These are phyloP conservation scores for Dugesia japonica DNA, from an alignment of 2,888 invertebrate species.

Conservation along the genomic window DNA sequence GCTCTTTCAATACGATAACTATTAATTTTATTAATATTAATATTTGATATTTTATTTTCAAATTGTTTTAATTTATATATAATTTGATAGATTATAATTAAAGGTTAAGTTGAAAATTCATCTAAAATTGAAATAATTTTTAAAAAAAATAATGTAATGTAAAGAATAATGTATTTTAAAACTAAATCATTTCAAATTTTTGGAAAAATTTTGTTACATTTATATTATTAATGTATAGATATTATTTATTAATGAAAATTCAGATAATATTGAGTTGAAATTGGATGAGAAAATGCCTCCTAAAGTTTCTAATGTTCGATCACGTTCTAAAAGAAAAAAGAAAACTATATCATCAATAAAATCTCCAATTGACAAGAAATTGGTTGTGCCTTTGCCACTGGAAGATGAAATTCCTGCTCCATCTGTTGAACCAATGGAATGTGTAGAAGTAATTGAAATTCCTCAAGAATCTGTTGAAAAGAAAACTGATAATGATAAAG, in stretches of 20 bases:
- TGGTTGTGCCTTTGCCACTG: not conserved
- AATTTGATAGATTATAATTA: too few species aligned
- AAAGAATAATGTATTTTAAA: too few species aligned
- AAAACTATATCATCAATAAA: not conserved
- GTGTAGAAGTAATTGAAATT: not conserved
- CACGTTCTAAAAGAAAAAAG: not conserved
- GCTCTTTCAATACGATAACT: too few species aligned
- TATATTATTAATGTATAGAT: too few species aligned
- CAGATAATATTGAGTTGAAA: not conserved
- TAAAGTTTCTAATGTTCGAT: not conserved
- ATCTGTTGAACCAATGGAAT: not conserved
- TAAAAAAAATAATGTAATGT: too few species aligned
- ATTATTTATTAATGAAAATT: not conserved
- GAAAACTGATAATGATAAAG: not conserved
- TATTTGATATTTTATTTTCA: too few species aligned
- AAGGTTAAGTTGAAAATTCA: too few species aligned
- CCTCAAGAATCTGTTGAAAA: not conserved
- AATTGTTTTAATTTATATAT: too few species aligned
- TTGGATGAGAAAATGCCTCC: not conserved
- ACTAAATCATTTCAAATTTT: too few species aligned
- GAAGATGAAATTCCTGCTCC: not conserved
- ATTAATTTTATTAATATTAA: too few species aligned
- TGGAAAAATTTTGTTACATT: too few species aligned
- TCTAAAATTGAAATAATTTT: too few species aligned
- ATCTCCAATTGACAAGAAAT: not conserved